These are phyloP conservation scores for Reticulitermes lucifugus DNA, from an alignment of 2,888 invertebrate species.

Conservation along the genomic window DNA sequence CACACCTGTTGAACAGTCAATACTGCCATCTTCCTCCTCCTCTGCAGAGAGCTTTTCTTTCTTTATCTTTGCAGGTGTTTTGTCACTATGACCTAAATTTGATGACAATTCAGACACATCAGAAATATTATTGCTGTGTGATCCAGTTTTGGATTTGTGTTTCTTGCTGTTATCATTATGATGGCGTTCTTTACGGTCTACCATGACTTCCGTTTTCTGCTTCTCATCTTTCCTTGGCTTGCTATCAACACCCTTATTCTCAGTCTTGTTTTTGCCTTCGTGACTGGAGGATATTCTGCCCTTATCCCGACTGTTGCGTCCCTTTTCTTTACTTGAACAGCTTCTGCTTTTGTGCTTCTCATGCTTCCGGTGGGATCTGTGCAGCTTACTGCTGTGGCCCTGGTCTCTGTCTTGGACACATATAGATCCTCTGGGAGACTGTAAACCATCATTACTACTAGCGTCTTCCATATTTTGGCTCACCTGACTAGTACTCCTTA, in stretches of 20 bases:
- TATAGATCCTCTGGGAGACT: too few species aligned
- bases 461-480: constrained; percentile 43
- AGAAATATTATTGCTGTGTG: neutral
- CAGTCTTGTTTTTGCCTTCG: neutral
- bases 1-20: constrained; percentile 76
- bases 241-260: neutral
- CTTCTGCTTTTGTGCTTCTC: constrained; percentile 53
- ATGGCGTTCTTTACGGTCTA: neutral
- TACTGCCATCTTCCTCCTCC: constrained; percentile 71
- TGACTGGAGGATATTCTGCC: neutral
- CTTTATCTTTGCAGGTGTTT: constrained; percentile 46
- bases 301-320: neutral
- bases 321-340: constrained; percentile 43
- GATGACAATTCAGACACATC: neutral
- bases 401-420: neutral
- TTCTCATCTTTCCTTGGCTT: neutral
- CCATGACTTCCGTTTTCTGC: constrained; percentile 21
- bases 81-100: constrained; percentile 57
- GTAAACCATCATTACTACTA: constrained; percentile 48
- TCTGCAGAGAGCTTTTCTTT: constrained; percentile 54
- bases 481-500: constrained; percentile 34
- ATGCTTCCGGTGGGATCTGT: neutral
- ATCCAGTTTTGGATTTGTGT: neutral
- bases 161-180: neutral
- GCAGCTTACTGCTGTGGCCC: neutral